Evolutionary conservation across 2,113 vertebrate species (phyloP).

Genomic region (Mobula birostris): DNA sequence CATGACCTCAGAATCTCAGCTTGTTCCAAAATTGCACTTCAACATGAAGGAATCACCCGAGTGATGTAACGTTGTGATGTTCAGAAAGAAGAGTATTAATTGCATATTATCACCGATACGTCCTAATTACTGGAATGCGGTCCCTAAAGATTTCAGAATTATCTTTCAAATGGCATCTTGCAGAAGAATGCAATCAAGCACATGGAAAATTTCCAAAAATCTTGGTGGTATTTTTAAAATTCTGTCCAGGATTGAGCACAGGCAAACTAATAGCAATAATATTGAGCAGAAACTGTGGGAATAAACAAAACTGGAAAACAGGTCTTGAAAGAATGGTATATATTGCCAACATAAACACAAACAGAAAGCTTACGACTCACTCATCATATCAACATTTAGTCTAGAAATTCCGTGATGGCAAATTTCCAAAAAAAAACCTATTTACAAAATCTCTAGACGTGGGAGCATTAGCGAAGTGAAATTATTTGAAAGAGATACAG

Average conservation of each 20-base stretch:
- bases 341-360: conserved; percentile 1
- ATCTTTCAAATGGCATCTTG: not conserved
- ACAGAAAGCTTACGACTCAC: not conserved
- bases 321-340: not conserved
- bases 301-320: conserved; percentile 1
- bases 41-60: not conserved
- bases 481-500: not conserved
- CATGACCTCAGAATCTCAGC: not conserved
- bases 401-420: not conserved
- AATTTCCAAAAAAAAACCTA: not conserved
- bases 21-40: not conserved
- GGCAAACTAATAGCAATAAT: not conserved
- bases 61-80: not conserved
- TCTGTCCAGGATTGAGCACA: not conserved
- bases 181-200: not conserved
- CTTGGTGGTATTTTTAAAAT: not conserved
- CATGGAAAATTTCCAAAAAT: not conserved
- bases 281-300: not conserved
- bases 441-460: not conserved
- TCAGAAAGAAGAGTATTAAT: not conserved
- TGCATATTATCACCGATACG: not conserved
- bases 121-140: not conserved
- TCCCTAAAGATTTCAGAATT: not conserved
- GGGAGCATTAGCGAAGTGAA: not conserved
- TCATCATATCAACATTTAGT: not conserved